A percentile compares a stretch with the other conserved stretches of the same genome.
These are phyloP conservation scores for Streptopelia turtur DNA, from an alignment of 2,797 vertebrate genomes.

Conservation along the genomic window DNA sequence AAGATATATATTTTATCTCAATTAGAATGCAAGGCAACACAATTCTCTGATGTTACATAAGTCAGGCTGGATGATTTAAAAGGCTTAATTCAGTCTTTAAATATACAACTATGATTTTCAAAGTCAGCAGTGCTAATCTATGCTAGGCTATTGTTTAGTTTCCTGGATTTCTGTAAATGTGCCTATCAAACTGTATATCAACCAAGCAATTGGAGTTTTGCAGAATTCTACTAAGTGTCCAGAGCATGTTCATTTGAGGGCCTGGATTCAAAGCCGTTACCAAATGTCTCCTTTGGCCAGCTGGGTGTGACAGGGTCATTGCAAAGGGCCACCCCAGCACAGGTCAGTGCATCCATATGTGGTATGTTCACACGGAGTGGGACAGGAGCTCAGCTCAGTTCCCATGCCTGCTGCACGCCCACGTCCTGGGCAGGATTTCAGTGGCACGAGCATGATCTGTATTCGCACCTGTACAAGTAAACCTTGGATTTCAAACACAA, in stretches of 20 bases:
- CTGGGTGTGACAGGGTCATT: not conserved
- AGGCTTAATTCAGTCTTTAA: not conserved
- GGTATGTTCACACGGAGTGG: not conserved
- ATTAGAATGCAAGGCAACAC: not conserved
- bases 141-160: not conserved
- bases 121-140: not conserved
- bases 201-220: not conserved
- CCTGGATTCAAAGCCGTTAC: not conserved
- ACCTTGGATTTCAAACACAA: not conserved
- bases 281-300: not conserved
- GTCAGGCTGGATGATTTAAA: not conserved
- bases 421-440: not conserved
- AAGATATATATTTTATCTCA: not conserved
- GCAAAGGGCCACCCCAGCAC: not conserved
- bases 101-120: not conserved
- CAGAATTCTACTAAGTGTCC: not conserved
- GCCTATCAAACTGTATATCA: not conserved
- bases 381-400: not conserved
- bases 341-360: fast-evolving
- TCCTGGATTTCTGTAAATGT: not conserved
- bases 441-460: not conserved
- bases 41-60: not conserved
- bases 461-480: not conserved
- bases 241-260: not conserved
- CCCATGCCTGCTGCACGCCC: not conserved